Evolutionary conservation across 2,888 invertebrate species (phyloP).

Genomic region (Encarsia formosa): DNA sequence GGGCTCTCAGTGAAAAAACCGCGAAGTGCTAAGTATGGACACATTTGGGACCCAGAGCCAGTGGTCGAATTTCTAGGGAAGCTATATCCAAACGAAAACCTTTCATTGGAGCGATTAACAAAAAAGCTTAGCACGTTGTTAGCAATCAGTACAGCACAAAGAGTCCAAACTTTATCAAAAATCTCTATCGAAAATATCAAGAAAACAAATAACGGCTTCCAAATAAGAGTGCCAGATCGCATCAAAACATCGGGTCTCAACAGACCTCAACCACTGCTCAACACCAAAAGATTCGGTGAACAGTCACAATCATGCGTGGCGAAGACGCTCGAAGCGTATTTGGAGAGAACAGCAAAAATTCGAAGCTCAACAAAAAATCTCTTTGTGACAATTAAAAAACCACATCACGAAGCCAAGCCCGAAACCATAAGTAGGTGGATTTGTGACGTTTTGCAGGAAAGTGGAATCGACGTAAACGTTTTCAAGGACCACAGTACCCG

Average conservation of each 20-base stretch:
- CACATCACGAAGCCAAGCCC: too few relatives aligned
- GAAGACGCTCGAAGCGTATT: too few relatives aligned
- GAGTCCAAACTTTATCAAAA: not conserved
- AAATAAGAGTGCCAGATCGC: not conserved
- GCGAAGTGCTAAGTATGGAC: conserved; percentile 29
- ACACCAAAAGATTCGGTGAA: too few relatives aligned
- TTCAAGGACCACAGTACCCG: too few relatives aligned
- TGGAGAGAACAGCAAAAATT: too few relatives aligned
- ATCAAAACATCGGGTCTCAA: not conserved
- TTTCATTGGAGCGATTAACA: not conserved
- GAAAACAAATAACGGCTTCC: not conserved
- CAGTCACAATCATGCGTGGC: too few relatives aligned
- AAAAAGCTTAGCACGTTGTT: conserved; percentile 4
- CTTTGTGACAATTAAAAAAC: too few relatives aligned
- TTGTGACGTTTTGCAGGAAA: too few relatives aligned
- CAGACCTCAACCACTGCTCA: not conserved
- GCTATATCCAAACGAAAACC: not conserved
- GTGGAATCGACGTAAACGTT: too few relatives aligned
- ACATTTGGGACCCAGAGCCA: conserved; percentile 32
- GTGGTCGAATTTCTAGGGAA: not conserved
- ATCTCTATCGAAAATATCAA: conserved; percentile 1
- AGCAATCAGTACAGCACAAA: conserved; percentile 5
- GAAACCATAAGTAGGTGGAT: too few relatives aligned
- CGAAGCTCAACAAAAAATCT: too few relatives aligned
- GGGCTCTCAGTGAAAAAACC: conserved; percentile 16